These are phyloP conservation scores for Helarctos malayanus DNA, from an alignment of 2,797 vertebrate species.

Conservation along the genomic window DNA sequence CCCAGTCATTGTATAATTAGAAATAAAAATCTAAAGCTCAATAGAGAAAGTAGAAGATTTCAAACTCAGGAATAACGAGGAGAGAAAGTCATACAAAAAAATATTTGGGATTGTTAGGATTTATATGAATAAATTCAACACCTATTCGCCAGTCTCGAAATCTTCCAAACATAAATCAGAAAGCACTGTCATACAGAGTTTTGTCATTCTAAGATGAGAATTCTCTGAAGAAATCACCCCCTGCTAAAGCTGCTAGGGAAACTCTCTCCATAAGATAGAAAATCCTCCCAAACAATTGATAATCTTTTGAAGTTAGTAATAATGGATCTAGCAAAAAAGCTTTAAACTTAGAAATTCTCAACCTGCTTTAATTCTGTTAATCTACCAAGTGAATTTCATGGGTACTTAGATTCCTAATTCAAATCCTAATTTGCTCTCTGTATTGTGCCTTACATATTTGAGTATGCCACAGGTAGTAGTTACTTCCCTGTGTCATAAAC, in stretches of 20 bases:
- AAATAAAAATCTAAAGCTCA: background rate
- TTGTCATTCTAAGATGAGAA: slow-evolving; percentile 26
- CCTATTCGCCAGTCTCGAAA: background rate
- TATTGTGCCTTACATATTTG: background rate
- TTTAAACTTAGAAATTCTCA: slow-evolving; percentile 66
- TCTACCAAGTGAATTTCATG: slow-evolving; percentile 69
- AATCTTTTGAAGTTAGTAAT: slow-evolving; percentile 60
- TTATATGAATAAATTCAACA: slow-evolving; percentile 10
- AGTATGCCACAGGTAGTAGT: background rate
- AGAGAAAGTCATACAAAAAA: background rate
- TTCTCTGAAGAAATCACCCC: slow-evolving; percentile 1
- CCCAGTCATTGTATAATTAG: background rate
- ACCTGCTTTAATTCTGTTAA: slow-evolving; percentile 64
- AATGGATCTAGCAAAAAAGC: slow-evolving; percentile 29
- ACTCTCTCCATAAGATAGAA: slow-evolving; percentile 51
- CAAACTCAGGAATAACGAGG: background rate
- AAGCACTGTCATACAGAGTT: background rate
- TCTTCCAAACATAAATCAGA: slow-evolving; percentile 16
- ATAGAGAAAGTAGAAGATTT: background rate
- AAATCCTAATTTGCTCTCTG: slow-evolving; percentile 56
- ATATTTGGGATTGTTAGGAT: background rate
- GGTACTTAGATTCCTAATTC: slow-evolving; percentile 60
- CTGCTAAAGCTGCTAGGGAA: slow-evolving; percentile 49
- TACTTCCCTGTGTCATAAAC: slow-evolving; percentile 46
- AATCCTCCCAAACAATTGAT: background rate